Conservation (phyloP, 2,113 vertebrate species). For the Equus przewalskii region DNA sequence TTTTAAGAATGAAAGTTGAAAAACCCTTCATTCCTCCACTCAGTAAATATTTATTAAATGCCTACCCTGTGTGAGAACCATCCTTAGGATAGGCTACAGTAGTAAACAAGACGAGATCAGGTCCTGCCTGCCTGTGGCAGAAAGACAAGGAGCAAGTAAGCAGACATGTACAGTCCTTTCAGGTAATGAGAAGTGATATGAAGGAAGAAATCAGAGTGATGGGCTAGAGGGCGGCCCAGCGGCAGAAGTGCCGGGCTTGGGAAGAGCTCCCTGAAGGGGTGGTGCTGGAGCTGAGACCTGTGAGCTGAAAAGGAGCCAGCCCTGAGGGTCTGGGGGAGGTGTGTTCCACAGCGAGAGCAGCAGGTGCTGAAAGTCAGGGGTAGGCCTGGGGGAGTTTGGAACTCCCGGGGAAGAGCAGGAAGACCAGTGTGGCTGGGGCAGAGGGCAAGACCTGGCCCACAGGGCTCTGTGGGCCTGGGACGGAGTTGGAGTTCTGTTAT, state of each 20-base stretch:
- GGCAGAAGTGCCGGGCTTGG: background rate
- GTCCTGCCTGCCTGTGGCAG: background rate
- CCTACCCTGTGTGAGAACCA: background rate
- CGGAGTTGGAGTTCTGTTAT: background rate
- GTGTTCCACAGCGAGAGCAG: background rate
- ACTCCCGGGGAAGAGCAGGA: background rate
- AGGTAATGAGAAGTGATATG: background rate
- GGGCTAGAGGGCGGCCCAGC: background rate
- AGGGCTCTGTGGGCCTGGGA: background rate
- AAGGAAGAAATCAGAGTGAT: background rate
- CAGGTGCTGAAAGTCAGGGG: background rate
- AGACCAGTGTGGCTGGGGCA: background rate
- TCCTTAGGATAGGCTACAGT: background rate
- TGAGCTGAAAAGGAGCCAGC: background rate
- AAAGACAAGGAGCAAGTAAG: background rate
- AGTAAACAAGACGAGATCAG: background rate
- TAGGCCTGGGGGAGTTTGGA: rapidly evolving
- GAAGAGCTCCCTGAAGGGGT: background rate
- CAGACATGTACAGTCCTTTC: background rate
- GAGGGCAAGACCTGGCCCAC: rapidly evolving
- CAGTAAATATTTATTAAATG: background rate
- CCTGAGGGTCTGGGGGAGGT: background rate
- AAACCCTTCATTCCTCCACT: background rate
- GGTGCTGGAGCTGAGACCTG: background rate
- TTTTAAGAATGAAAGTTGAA: background rate